Evolutionary conservation across 2,888 invertebrate genomes (phyloP).

Genomic region (Choreutis nemorana): DNA sequence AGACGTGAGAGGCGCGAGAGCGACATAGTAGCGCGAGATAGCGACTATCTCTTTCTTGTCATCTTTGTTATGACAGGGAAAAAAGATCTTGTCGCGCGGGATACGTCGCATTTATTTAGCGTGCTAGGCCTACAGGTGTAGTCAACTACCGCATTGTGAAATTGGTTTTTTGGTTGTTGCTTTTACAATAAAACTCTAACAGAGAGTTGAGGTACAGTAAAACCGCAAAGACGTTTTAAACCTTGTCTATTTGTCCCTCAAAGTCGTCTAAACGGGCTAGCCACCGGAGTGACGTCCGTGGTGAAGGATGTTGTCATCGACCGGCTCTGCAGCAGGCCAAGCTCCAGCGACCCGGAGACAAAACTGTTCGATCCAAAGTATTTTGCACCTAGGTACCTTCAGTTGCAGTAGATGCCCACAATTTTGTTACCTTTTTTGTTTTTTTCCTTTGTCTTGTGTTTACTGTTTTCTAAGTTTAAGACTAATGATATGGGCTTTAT

Average conservation of each 20-base stretch:
- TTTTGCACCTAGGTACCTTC: constrained; percentile 72
- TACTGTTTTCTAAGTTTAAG: constrained; percentile 8
- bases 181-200: too few species aligned
- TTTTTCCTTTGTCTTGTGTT: constrained; percentile 19
- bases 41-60: too few species aligned
- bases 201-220: too few species aligned
- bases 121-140: too few species aligned
- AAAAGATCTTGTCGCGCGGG: too few species aligned
- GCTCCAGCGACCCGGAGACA: constrained; percentile 35
- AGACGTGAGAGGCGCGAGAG: too few species aligned
- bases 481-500: not conserved
- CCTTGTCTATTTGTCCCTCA: constrained; percentile 2
- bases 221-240: too few species aligned
- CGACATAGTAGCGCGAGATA: too few species aligned
- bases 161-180: too few species aligned
- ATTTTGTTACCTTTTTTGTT: constrained; percentile 13
- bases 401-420: constrained; percentile 47
- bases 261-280: constrained; percentile 76
- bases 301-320: constrained; percentile 75
- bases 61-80: too few species aligned
- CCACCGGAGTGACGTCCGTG: constrained; percentile 73
- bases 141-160: too few species aligned
- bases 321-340: constrained; percentile 59
- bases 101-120: too few species aligned
- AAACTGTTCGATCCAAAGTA: constrained; percentile 70